phyloP scores from a whole-genome alignment of 2,888 invertebrate genomes.

The Drosophila fungiperda region DNA sequence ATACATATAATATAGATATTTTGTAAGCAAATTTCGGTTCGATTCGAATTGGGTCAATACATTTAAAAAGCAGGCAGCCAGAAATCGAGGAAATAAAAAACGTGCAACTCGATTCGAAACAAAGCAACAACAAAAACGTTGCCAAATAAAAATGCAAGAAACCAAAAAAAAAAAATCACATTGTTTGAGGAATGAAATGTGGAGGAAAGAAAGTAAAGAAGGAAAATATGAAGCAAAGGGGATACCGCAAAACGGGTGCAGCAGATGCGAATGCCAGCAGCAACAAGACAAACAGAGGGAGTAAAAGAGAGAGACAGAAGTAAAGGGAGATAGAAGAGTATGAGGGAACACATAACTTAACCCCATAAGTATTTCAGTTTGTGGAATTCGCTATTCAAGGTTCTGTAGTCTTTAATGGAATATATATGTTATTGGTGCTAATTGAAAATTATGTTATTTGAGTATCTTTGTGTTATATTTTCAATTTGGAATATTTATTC shows the following conservation, averaged over 20 bases:
- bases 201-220: conserved; percentile 18
- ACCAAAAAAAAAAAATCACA: conserved; percentile 1
- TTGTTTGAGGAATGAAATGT: conserved; percentile 39
- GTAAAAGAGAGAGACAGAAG: background rate
- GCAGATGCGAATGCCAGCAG: conserved; percentile 33
- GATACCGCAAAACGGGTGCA: conserved; percentile 27
- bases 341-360: conserved; percentile 38
- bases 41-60: conserved; percentile 67
- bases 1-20: background rate
- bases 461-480: background rate
- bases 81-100: conserved; percentile 56
- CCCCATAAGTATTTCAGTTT: conserved; percentile 29
- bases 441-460: background rate
- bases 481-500: background rate
- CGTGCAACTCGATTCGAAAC: conserved; percentile 39
- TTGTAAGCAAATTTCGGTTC: conserved; percentile 22
- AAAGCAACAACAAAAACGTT: conserved; percentile 27
- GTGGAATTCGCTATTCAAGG: conserved; percentile 13
- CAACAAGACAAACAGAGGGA: conserved; percentile 21
- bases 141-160: conserved; percentile 36
- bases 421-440: background rate
- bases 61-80: conserved; percentile 52
- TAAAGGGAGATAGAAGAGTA: background rate
- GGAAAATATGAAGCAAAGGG: background rate
- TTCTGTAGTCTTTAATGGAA: conserved; percentile 15